phyloP scores from a whole-genome alignment of 1,140 invertebrate species.

The Micrasema longulum region DNA sequence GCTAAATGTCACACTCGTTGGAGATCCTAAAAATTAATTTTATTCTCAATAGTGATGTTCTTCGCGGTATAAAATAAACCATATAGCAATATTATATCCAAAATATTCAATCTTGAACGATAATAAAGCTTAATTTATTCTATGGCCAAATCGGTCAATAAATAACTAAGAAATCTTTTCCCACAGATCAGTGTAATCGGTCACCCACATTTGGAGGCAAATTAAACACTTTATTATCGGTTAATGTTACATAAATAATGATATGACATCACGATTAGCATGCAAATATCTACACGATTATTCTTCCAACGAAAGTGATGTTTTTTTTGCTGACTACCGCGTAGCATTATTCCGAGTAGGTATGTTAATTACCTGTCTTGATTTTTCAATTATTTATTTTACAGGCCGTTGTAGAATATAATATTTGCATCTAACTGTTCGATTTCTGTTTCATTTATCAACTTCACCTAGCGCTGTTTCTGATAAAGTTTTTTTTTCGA shows the following conservation, averaged over 20 bases:
- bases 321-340: conserved; percentile 29
- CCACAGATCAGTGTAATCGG: conserved; percentile 26
- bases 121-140: conserved; percentile 30
- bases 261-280: conserved; percentile 31
- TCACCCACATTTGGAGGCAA: conserved; percentile 27
- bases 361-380: conserved; percentile 23
- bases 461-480: too few species aligned
- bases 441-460: too few species aligned
- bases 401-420: too few species aligned
- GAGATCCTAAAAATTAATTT: conserved; percentile 10
- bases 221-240: background rate
- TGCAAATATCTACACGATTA: conserved; percentile 17
- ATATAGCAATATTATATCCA: background rate
- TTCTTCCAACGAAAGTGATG: conserved; percentile 34
- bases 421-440: too few species aligned
- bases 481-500: too few species aligned
- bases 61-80: conserved; percentile 1
- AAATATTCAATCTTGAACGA: conserved; percentile 26
- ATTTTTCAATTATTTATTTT: background rate
- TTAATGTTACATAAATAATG: conserved; percentile 27
- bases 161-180: conserved; percentile 28
- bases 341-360: conserved; percentile 19
- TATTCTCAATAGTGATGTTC: conserved; percentile 12
- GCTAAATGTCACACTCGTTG: conserved; percentile 14
- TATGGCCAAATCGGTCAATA: conserved; percentile 14